Evolutionary conservation across 2,888 invertebrate species (phyloP), one percentile per base, ranked within the genome.

Genomic region (Idaea aversata): DNA sequence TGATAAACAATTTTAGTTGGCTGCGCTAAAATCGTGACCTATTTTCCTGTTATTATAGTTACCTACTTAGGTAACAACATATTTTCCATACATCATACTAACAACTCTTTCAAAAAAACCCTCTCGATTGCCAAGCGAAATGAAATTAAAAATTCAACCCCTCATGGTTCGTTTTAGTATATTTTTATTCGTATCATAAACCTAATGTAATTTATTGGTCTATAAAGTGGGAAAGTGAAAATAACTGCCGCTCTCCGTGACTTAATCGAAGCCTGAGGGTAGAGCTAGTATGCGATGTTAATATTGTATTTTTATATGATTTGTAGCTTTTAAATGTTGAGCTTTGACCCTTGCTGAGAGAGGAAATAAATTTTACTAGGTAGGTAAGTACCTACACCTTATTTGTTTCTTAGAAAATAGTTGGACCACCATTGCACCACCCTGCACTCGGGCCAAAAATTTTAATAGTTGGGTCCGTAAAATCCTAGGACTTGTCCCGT

Each of bases 151-250:
- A 72, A 69, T 71, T 71, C 69, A 66, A 65, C 65, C 67, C 64
- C 67, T 64, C 65, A 67, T 63, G 62, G 61, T 58, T 63, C 66
- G 61, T 72, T 68, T 70, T 67, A 72, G 70, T 71, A 68, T 70
- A 69, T 71, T 71, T 74, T 76, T 75, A 73, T 73, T 67, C 73
- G 76, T 70, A 64, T 72, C 77, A 76, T 77, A 77, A 76, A 75
- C 72, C 65, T 75, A 74, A 75, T 73, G 72, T 77, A 75, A 77
- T 77, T 77, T 77, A 77, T 74, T 69, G 72, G 70, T 64, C 73
- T 71, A 72, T 75, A 76, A 77, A 76, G 72, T 64, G 71, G 66
- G 66, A 67, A 71, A 73, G 73, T 72, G 74, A 72, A 74, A 77
- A 75, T 75, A 77, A 75, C 72, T 67, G 62, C 64, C 59, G 16